Percentiles rank a stretch among this genome's conserved stretches.
These are phyloP conservation scores for Dolichoris vasculosae DNA, from an alignment of 1,140 invertebrate species.

Conservation along the genomic window DNA sequence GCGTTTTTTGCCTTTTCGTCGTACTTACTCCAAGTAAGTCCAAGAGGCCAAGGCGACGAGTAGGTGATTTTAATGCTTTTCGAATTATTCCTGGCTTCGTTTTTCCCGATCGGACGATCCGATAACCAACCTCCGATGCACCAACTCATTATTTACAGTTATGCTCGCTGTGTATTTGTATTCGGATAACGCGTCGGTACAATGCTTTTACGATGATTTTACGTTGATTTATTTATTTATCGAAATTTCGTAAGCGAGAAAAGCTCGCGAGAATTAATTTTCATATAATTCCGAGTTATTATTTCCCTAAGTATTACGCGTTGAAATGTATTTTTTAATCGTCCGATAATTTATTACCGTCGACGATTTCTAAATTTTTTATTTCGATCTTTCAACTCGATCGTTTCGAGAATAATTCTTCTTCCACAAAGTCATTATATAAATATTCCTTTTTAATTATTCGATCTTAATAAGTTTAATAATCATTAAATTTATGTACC, in stretches of 20 bases:
- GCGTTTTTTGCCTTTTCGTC: neutral
- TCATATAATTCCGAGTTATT: neutral
- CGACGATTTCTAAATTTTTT: neutral
- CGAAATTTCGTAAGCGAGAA: neutral
- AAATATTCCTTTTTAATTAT: no score
- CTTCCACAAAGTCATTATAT: no score
- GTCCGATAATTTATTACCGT: neutral
- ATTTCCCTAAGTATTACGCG: neutral
- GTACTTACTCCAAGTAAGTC: no score
- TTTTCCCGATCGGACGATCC: neutral
- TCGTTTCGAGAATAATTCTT: no score
- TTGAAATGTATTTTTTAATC: neutral
- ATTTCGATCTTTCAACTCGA: no score
- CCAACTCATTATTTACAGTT: neutral
- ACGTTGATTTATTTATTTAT: constrained; percentile 16
- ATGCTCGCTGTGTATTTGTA: neutral
- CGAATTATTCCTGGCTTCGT: neutral
- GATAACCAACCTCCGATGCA: neutral
- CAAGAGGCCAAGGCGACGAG: no score
- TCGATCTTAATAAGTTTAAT: no score
- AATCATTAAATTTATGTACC: no score
- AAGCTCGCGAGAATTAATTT: neutral
- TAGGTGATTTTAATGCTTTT: neutral
- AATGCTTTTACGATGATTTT: neutral
- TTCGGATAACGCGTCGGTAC: neutral